Base-by-base conservation (phyloP, 2,797 vertebrate genomes). In the Antennarius maculatus region DNA sequence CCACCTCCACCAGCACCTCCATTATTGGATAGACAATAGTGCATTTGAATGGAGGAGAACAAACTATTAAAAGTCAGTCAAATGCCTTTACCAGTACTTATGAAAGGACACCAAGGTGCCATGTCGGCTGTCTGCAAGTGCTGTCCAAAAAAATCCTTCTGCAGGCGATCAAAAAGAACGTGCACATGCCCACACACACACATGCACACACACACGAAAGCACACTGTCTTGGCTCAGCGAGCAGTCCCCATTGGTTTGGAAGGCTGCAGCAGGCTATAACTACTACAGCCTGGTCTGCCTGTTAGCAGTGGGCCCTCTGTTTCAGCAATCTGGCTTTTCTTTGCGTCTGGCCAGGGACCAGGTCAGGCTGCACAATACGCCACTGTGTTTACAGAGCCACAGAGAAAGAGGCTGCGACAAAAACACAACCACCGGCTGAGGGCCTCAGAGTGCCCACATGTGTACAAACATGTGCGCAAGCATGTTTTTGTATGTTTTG, bases 281-380 rank as follows among this genome's bases (percentile, higher is more conserved):
- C 84, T 85, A 79, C 84, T 89, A 76, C 76, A 77, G 86, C 74
- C 82, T 82, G 78, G 83, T 63, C 67, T 53, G 82, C 77, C 79
- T 78, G 81, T 87, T 80, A 78, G 83, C 61, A 86, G 90, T 73
- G 77, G 80, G 84, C 73, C 71, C 86, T 92, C 87, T 90, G 87
- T 89, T 92, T 86, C 83, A 87, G 84, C 82, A 90, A 91, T 92
- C 88, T 89, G 86, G 85, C 86, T 87, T 91, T 88, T 88, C 85
- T 90, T 88, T 87, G 88, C 82, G 74, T 82, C 87, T 92, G 89
- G 90, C 90, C 57, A 41, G 58, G 65, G 77, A 88, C 88, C 90
- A 92, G 85, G 77, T 79, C 79, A 61, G 69, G 49, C 78, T 80
- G 82, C 88, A 91, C 91, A 92, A 91, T 91, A 89, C 82, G 74